Evolutionary conservation across 2,113 vertebrate species (phyloP), one percentile per base, ranked within the genome.

Genomic region (Actinemys pallida): DNA sequence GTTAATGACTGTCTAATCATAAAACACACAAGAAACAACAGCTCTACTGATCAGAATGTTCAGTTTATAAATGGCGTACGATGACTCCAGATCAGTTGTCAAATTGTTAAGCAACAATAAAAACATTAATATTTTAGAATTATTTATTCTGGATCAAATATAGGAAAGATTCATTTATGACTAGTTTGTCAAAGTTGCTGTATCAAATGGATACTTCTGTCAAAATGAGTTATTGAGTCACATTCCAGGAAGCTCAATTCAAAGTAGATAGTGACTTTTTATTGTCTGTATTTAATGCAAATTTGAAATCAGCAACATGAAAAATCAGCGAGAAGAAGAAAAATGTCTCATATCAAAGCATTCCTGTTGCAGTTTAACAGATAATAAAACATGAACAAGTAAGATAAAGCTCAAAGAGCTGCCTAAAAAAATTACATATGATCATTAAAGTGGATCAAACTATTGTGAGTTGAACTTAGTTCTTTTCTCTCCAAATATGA

Each of bases 401-500:
- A 76, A 47, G 42, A 42, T 76, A 76, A 76, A 76, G 39, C 24
- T 76, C 56, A 52, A 80, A 62, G 19, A 78, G 27, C 17, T 49
- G 65, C 4, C 39, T 69, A 47, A 76, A 42, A 72, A 45, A 27
- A 45, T 76, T 27, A 24, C 24, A 24, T 0, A 11, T 1, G 8
- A 35, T 82, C 93, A 45, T 6, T 14, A 50, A 57, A 47, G 3
- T 47, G 10, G 3, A 16, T 72, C 24, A 45, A 45, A 76, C 22
- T 42, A 31, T 12, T 39, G 4, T 17, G 47, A 19, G 3, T 86
- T 47, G 31, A 56, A 50, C 39, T 50, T 89, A 27, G 45, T 79
- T 13, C 8, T 0, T 52, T 85, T 52, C 31, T 62, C 10, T 22
- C 3, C 22, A n/a, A 54, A 7, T 4, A 20, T 27, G 24, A 0